Percentiles rank a stretch among this genome's conserved stretches.
Evolutionary conservation across 2,113 vertebrate species (phyloP).

Genomic region (Myanophis thanlyinensis): DNA sequence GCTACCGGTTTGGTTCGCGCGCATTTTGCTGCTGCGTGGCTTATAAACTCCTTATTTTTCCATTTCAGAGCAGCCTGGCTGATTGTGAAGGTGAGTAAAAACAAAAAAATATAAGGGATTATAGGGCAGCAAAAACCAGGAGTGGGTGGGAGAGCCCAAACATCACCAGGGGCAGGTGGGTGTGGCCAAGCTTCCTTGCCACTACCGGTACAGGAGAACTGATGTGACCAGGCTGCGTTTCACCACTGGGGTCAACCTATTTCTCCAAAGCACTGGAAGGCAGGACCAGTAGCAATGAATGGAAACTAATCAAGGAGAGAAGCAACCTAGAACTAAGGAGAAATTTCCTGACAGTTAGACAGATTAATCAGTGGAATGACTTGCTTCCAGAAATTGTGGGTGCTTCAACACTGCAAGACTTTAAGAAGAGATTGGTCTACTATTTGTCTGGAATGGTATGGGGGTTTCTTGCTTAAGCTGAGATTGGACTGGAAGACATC

Average conservation of each 20-base stretch:
- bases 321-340: not conserved
- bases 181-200: too few relatives aligned
- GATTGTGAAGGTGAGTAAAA: too few relatives aligned
- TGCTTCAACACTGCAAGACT: not conserved
- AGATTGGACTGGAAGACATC: not conserved
- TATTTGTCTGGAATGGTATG: not conserved
- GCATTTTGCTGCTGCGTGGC: too few relatives aligned
- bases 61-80: too few relatives aligned
- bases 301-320: not conserved
- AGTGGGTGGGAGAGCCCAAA: too few relatives aligned
- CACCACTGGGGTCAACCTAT: not conserved
- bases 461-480: not conserved
- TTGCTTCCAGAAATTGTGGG: not conserved
- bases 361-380: not conserved
- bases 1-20: too few relatives aligned
- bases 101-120: too few relatives aligned
- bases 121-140: too few relatives aligned
- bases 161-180: too few relatives aligned
- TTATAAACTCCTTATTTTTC: too few relatives aligned
- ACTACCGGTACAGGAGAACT: too few relatives aligned
- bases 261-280: not conserved
- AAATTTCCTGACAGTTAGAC: not conserved
- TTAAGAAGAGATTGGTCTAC: not conserved
- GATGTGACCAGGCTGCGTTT: too few relatives aligned
- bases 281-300: not conserved